A percentile compares a stretch with the other conserved stretches of the same genome.
Evolutionary conservation across 2,888 invertebrate species (phyloP).

Genomic region (Cheilosia pagana): DNA sequence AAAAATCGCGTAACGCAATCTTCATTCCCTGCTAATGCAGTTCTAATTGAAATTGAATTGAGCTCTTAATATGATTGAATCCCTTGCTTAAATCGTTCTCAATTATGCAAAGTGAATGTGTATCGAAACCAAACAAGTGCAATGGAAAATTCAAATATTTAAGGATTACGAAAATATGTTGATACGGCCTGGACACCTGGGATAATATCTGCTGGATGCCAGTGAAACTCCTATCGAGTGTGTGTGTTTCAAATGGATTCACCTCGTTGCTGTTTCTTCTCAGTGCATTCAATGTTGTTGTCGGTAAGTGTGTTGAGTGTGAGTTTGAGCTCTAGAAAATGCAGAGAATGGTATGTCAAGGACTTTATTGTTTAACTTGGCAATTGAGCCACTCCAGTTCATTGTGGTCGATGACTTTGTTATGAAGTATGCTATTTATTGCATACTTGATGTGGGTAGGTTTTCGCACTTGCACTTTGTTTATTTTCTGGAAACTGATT

Average conservation of each 20-base stretch:
- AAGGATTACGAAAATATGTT: constrained; percentile 54
- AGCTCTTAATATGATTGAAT: constrained; percentile 5
- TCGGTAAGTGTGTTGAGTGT: constrained; percentile 55
- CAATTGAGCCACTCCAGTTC: background rate
- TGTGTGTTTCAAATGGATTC: constrained; percentile 74
- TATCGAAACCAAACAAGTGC: constrained; percentile 31
- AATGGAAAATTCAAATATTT: constrained; percentile 18
- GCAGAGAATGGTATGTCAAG: background rate
- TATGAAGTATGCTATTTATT: background rate
- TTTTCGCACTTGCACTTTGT: no score
- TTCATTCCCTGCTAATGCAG: background rate
- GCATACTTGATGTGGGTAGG: no score
- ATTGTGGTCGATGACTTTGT: constrained; percentile 2
- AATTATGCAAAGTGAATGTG: constrained; percentile 47
- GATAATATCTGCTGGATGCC: constrained; percentile 75
- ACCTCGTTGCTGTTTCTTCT: constrained; percentile 68
- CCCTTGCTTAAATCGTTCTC: no score
- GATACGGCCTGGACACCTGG: constrained; percentile 66
- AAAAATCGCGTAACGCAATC: constrained; percentile 6
- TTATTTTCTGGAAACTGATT: no score
- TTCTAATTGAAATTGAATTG: background rate
- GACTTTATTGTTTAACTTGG: background rate
- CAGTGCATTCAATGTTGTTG: constrained; percentile 57
- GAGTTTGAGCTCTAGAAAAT: background rate
- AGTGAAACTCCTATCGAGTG: constrained; percentile 68